Evolutionary conservation across 2,888 invertebrate genomes (phyloP).

Genomic region (Drosophila sordidula): DNA sequence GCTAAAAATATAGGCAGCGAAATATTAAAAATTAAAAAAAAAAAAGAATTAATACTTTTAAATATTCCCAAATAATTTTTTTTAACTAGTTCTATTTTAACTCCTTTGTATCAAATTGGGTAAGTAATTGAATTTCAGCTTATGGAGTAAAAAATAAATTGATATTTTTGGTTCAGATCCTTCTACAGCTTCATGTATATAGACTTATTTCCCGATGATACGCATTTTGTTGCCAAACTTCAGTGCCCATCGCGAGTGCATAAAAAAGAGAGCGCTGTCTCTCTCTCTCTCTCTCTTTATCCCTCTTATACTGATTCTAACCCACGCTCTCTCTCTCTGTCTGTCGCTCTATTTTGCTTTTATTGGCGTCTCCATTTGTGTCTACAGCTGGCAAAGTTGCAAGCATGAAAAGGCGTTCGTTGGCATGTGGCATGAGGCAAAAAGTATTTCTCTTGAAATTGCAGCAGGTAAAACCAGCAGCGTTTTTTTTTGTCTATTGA

Average conservation of each 20-base stretch:
- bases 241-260: not conserved
- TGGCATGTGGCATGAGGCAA: not conserved
- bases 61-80: no score
- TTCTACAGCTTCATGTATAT: not conserved
- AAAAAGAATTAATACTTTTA: no score
- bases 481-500: constrained; percentile 39
- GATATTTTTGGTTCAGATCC: not conserved
- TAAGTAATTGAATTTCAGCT: no score
- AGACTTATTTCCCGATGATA: not conserved
- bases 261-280: not conserved
- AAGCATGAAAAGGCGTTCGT: constrained; percentile 24
- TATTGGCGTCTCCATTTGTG: constrained; percentile 17
- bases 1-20: no score
- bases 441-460: constrained; percentile 25
- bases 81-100: no score
- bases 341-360: not conserved
- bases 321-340: not conserved
- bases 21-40: no score
- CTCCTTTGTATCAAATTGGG: no score
- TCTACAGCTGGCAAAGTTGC: constrained; percentile 26
- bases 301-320: not conserved
- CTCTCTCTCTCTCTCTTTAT: not conserved
- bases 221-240: no score
- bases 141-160: not conserved
- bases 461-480: constrained; percentile 28